Evolutionary conservation across 2,797 vertebrate species (phyloP).

Genomic region (Heliangelus exortis): DNA sequence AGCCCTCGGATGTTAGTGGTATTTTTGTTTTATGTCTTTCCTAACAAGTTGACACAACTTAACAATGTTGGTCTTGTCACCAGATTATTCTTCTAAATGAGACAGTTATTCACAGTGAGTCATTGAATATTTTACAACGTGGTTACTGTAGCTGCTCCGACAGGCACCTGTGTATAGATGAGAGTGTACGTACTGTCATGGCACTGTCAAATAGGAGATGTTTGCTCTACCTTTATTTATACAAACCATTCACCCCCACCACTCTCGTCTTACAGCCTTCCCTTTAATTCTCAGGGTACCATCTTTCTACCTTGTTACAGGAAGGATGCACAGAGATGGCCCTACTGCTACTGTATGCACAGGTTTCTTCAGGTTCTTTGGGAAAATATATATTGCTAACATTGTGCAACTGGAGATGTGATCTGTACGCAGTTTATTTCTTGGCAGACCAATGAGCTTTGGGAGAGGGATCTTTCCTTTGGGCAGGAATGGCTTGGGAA

Average conservation of each 20-base stretch:
- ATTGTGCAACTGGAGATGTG: neutral
- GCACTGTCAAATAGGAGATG: slow-evolving; percentile 42
- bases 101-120: slow-evolving; percentile 52
- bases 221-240: slow-evolving; percentile 63
- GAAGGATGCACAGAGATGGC: neutral
- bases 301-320: slow-evolving; percentile 10
- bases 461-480: neutral
- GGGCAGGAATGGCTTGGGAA: neutral
- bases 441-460: neutral
- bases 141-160: slow-evolving; percentile 43
- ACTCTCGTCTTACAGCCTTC: neutral
- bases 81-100: slow-evolving; percentile 57
- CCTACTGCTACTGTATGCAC: neutral
- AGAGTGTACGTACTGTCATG: slow-evolving; percentile 47
- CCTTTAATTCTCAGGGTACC: neutral
- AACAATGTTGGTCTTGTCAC: slow-evolving; percentile 65
- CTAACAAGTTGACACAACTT: slow-evolving; percentile 59
- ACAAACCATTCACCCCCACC: slow-evolving; percentile 1
- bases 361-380: neutral
- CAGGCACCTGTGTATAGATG: slow-evolving; percentile 38
- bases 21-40: slow-evolving; percentile 66
- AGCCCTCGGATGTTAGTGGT: slow-evolving; percentile 60
- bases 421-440: neutral
- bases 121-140: slow-evolving; percentile 50
- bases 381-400: neutral